A percentile compares a stretch with the other conserved stretches of the same genome.
These are phyloP conservation scores for Pampusana beccarii DNA, from an alignment of 2,113 vertebrate species.

Conservation along the genomic window DNA sequence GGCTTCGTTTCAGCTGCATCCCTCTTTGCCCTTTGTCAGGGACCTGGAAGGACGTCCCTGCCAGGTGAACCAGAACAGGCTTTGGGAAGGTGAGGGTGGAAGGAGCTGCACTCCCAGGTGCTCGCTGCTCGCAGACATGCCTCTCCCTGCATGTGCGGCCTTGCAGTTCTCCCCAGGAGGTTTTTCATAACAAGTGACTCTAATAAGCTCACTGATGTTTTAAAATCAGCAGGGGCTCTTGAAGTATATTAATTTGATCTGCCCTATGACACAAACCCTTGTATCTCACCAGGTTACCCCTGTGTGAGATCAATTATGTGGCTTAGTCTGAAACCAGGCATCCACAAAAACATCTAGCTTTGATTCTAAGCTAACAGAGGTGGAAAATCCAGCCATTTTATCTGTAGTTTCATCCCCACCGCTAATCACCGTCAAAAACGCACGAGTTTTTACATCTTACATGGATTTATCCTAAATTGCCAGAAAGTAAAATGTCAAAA, in stretches of 20 bases:
- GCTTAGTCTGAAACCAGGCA: not conserved
- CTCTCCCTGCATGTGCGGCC: not conserved
- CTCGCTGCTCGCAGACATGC: not conserved
- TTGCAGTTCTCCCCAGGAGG: not conserved
- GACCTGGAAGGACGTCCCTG: not conserved
- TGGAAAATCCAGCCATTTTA: not conserved
- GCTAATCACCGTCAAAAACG: not conserved
- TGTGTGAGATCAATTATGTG: not conserved
- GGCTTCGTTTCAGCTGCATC: rapidly evolving
- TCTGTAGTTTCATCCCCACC: not conserved
- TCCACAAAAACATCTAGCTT: not conserved
- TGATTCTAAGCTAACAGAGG: not conserved
- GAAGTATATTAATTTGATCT: not conserved
- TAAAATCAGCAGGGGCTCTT: not conserved
- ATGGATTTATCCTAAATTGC: not conserved
- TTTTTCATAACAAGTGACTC: not conserved
- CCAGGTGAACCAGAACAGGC: not conserved
- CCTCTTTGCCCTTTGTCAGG: not conserved
- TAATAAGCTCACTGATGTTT: not conserved
- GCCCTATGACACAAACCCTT: not conserved
- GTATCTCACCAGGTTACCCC: not conserved
- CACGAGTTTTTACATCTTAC: not conserved
- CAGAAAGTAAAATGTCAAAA: not conserved
- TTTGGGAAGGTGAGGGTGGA: not conserved
- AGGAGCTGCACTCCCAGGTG: not conserved